Evolutionary conservation across 2,113 vertebrate genomes (phyloP), one percentile per base, ranked within the genome.

Genomic region (Eclectus roratus): DNA sequence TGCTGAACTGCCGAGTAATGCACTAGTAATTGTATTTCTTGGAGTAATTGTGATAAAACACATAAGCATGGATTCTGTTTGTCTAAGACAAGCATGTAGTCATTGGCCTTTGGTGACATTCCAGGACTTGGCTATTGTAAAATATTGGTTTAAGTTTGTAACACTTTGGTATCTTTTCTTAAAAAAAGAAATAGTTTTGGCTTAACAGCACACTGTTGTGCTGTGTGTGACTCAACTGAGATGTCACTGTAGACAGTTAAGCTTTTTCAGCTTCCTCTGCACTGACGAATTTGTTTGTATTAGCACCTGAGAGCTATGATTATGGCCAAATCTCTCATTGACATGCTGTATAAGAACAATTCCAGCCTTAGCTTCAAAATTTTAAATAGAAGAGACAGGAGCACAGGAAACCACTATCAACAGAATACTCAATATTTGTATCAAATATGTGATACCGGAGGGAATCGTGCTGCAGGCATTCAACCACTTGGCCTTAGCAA

Each of bases 1-100:
- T 96, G 46, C 33, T 86, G 53, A 84, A 61, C 37, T 82, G 73
- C 64, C 55, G 66, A 80, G 31, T 68, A 76, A 85, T 73, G 27
- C 85, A 66, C 17, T 71, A 66, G 35, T 84, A 90, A 86, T 86
- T 94, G 28, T 46, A 70, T 84, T 96, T 88, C 69, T 70, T 87
- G 37, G 49, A 78, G 28, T 95, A 91, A 85, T 21, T 94, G 24
- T 91, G 60, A 52, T 74, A n/a, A 70, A 96, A 82, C 71, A 52
- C 28, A 18, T 91, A 53, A 81, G 25, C 23, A 41, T 49, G 17
- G 44, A 89, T 71, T 89, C 82, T 80, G 44, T 64, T 80, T 95
- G 58, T 74, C 66, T 39, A 77, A 93, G 49, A 68, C n/a, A 85
- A 80, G 71, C 35, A n/a, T n/a, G 27, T 46, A 85, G 46, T 13